Base-by-base conservation (phyloP, 2,797 vertebrate genomes). In the Artibeus lituratus region DNA sequence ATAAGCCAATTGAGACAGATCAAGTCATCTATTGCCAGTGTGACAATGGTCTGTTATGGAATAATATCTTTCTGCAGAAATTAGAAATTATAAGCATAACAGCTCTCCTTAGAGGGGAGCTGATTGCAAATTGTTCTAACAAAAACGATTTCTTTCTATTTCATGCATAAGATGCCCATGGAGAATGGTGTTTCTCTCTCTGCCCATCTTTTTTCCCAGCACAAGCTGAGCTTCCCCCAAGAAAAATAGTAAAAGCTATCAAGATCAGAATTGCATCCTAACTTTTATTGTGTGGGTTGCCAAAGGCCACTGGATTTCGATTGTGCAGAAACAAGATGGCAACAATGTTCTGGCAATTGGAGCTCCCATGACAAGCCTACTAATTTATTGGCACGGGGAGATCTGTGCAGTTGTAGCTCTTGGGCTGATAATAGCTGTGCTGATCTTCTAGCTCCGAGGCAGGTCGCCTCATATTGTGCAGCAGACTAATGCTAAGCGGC, bases 281-380 rank as follows among this genome's bases (percentile, higher is more conserved):
- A 82, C 67, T 97, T 98, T 97, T 91, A 29, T 73, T 91, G 2
- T 78, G 78, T 44, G 8, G 0, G 78, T 94, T 96, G 96, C 97
- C 96, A 96, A 93, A 97, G 95, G 97, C 97, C 94, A 83, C 87
- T 29, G 85, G 97, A 94, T 86, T 78, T 95, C 87, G 94, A 62
- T 93, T 70, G 44, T 94, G 96, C 81, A 96, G 94, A 98, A 87
- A 94, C 95, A 96, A 87, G 91, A 90, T 35, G 94, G 95, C 84
- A 90, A 59, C 10, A 7, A 74, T 2, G 5, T 94, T 95, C 67
- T 70, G 47, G 70, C 94, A 76, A 44, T 55, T 90, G 93, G 95
- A 94, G 95, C 32, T 81, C 91, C 22, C 3, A 3, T 81, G 96
- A 96, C 93, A 59, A 4, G 76, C 26, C 93, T 73, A 16, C 81